A percentile compares a stretch with the other conserved stretches of the same genome.
Evolutionary conservation across 2,888 invertebrate genomes (phyloP).

Genomic region (Orthosia incerta): DNA sequence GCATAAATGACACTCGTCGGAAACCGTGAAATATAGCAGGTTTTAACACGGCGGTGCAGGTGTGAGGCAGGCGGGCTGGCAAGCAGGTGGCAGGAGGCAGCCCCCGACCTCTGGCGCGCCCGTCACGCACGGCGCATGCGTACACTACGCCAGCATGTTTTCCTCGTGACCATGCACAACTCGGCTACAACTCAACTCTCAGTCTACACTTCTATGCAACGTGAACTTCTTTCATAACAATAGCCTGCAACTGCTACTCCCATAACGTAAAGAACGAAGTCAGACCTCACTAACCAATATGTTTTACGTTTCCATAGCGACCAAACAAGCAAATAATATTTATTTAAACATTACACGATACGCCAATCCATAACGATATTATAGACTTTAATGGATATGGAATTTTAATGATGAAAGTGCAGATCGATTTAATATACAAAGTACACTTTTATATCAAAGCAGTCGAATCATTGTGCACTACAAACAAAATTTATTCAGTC

Average conservation of each 20-base stretch:
- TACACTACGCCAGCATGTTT: slow-evolving; percentile 84
- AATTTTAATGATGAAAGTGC: slow-evolving; percentile 45
- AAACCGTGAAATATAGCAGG: slow-evolving; percentile 83
- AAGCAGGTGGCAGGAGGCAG: slow-evolving; percentile 66
- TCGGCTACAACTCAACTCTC: slow-evolving; percentile 61
- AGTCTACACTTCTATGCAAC: slow-evolving; percentile 57
- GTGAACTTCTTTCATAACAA: slow-evolving; percentile 45
- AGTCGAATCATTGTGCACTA: slow-evolving; percentile 45
- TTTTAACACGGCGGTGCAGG: slow-evolving; percentile 82
- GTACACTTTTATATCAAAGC: slow-evolving; percentile 56
- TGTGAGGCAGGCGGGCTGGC: slow-evolving; percentile 71
- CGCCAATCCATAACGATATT: slow-evolving; percentile 26
- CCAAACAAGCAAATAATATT: slow-evolving; percentile 24
- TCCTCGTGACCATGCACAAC: slow-evolving; percentile 82
- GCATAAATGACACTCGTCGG: slow-evolving; percentile 80
- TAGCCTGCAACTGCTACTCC: slow-evolving; percentile 31
- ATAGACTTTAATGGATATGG: slow-evolving; percentile 30
- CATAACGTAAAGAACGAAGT: slow-evolving; percentile 25
- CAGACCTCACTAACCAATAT: slow-evolving; percentile 14
- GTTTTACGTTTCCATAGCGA: slow-evolving; percentile 39
- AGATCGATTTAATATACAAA: slow-evolving; percentile 59
- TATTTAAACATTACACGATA: slow-evolving; percentile 30
- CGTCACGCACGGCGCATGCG: slow-evolving; percentile 81
- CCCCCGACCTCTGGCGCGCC: slow-evolving; percentile 50
- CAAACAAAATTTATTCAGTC: slow-evolving; percentile 67